Percentiles rank a stretch among this genome's conserved stretches.
These are phyloP conservation scores for Acrocephalus kingi DNA, from an alignment of 2,113 vertebrate genomes.

Conservation along the genomic window DNA sequence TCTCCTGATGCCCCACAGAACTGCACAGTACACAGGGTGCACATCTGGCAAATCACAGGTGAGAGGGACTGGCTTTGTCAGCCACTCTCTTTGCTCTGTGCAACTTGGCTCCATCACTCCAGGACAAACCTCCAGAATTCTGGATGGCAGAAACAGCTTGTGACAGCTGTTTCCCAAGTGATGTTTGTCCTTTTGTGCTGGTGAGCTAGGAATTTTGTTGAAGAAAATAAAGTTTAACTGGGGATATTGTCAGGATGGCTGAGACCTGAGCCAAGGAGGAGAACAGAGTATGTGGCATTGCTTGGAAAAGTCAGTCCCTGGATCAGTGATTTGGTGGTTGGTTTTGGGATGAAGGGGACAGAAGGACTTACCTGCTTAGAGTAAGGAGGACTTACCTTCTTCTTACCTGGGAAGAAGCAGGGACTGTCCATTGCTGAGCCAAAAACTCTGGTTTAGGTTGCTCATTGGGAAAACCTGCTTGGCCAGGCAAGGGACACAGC, in stretches of 20 bases:
- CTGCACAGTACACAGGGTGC: rapidly evolving
- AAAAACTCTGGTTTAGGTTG: background rate
- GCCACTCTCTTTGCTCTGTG: background rate
- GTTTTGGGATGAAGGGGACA: background rate
- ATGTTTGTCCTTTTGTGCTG: background rate
- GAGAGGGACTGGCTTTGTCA: background rate
- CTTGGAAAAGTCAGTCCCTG: background rate
- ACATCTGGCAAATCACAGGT: background rate
- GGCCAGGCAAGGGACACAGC: background rate
- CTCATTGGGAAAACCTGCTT: background rate
- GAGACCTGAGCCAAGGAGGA: background rate
- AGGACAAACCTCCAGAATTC: background rate
- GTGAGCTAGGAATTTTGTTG: background rate
- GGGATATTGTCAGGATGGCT: background rate
- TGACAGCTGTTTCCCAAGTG: background rate
- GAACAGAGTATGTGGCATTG: background rate
- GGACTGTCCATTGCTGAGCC: background rate
- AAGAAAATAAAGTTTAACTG: background rate
- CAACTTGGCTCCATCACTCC: background rate
- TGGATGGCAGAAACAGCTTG: background rate
- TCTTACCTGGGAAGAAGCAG: background rate
- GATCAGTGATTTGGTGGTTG: background rate
- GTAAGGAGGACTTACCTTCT: no score
- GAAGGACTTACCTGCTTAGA: background rate
- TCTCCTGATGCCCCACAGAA: background rate